Evolutionary conservation across 2,797 vertebrate genomes (phyloP).

Genomic region (Phaenicophaeus curvirostris): DNA sequence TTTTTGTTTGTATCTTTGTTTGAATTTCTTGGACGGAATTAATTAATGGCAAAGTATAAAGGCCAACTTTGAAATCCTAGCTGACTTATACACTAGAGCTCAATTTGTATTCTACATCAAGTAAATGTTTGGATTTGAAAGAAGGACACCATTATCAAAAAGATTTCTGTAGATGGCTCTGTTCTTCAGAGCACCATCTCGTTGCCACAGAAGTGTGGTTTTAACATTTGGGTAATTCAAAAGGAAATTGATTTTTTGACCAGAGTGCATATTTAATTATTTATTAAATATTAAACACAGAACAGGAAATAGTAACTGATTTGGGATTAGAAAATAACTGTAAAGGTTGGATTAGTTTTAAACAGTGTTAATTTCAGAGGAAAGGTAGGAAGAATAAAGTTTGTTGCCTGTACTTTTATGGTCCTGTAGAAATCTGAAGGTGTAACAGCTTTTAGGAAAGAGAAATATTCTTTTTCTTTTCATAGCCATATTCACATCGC

Average conservation of each 20-base stretch:
- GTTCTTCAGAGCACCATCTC: not conserved
- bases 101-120: constrained; percentile 72
- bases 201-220: not conserved
- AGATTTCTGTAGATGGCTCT: constrained; percentile 66
- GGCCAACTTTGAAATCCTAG: constrained; percentile 64
- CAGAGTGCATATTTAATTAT: not conserved
- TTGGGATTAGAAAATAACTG: not conserved
- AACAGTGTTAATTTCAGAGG: not conserved
- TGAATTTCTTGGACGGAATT: constrained; percentile 67
- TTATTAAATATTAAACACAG: constrained; percentile 8
- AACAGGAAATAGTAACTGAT: not conserved
- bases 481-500: not conserved
- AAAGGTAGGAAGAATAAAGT: not conserved
- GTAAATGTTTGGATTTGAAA: constrained; percentile 66
- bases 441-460: not conserved
- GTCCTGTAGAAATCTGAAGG: not conserved
- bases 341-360: not conserved
- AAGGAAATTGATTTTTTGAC: constrained; percentile 20
- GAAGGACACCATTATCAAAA: constrained; percentile 68
- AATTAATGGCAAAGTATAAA: constrained; percentile 69
- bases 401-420: not conserved
- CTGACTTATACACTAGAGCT: constrained; percentile 67
- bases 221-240: constrained; percentile 25
- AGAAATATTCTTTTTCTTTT: not conserved
- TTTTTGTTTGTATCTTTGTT: constrained; percentile 71